Percentiles rank a stretch among this genome's conserved stretches.
Evolutionary conservation across 2,888 invertebrate genomes (phyloP).

Genomic region (Pasiphila rectangulata): DNA sequence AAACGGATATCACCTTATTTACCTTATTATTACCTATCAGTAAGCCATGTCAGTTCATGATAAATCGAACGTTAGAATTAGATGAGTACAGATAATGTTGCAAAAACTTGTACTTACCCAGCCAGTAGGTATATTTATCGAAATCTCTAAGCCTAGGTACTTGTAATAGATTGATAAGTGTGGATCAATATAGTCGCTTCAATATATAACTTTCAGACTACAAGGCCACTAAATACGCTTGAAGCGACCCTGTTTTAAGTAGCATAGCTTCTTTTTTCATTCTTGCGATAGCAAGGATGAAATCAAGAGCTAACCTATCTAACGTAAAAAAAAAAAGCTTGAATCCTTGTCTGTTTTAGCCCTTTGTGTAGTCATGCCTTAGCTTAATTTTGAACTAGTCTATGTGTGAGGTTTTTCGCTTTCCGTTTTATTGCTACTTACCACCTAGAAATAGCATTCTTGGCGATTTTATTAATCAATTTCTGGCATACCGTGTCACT

Average conservation of each 20-base stretch:
- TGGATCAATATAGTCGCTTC: neutral
- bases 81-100: constrained; percentile 5
- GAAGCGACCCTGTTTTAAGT: too few species aligned
- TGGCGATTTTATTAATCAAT: too few species aligned
- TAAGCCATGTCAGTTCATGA: constrained; percentile 12
- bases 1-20: constrained; percentile 13
- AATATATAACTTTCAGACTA: neutral
- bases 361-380: constrained; percentile 23
- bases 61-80: constrained; percentile 16
- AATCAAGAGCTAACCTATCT: too few species aligned
- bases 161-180: neutral
- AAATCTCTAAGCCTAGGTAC: neutral
- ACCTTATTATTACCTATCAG: too few species aligned
- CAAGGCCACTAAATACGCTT: neutral
- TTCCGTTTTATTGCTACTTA: constrained; percentile 19
- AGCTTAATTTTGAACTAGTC: constrained; percentile 11
- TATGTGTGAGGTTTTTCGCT: constrained; percentile 7
- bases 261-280: too few species aligned
- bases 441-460: neutral
- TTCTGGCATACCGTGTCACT: too few species aligned
- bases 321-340: neutral
- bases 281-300: too few species aligned
- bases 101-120: constrained; percentile 1
- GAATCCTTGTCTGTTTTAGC: neutral
- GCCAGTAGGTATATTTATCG: constrained; percentile 5